A percentile compares a stretch with the other conserved stretches of the same genome.
phyloP scores from a whole-genome alignment of 2,113 vertebrate genomes.

The Patagioenas fasciata region DNA sequence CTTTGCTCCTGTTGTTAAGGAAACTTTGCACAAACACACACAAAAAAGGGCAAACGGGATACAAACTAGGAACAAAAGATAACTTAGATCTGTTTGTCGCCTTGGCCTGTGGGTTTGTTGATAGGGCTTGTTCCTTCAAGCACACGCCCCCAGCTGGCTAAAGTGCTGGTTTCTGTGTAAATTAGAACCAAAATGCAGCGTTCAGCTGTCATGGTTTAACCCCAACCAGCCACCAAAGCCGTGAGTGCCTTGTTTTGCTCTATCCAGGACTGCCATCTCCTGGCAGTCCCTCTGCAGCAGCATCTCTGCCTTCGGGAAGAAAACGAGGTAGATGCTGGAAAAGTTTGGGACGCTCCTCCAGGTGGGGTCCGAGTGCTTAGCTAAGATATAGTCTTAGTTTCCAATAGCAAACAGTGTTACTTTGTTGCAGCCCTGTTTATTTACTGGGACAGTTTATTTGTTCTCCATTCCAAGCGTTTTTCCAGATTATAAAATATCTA shows the following conservation, averaged over 20 bases:
- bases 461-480: not conserved
- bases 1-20: not conserved
- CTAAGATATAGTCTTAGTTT: not conserved
- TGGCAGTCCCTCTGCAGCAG: not conserved
- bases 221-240: too few species aligned
- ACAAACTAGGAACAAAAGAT: not conserved
- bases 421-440: not conserved
- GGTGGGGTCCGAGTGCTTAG: not conserved
- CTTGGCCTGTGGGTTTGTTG: not conserved
- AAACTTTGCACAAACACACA: not conserved
- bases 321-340: not conserved
- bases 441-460: not conserved
- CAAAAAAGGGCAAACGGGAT: rapidly evolving
- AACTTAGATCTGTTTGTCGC: not conserved
- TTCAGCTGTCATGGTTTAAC: not conserved
- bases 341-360: not conserved
- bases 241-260: not conserved
- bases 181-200: not conserved
- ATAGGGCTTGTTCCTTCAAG: not conserved
- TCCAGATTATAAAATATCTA: not conserved
- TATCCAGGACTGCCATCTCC: conserved; percentile 25
- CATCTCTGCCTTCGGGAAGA: not conserved
- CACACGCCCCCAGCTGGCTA: not conserved
- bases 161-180: not conserved
- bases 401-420: not conserved